Conservation (phyloP, 2,797 vertebrate species). For the Columba guinea region DNA sequence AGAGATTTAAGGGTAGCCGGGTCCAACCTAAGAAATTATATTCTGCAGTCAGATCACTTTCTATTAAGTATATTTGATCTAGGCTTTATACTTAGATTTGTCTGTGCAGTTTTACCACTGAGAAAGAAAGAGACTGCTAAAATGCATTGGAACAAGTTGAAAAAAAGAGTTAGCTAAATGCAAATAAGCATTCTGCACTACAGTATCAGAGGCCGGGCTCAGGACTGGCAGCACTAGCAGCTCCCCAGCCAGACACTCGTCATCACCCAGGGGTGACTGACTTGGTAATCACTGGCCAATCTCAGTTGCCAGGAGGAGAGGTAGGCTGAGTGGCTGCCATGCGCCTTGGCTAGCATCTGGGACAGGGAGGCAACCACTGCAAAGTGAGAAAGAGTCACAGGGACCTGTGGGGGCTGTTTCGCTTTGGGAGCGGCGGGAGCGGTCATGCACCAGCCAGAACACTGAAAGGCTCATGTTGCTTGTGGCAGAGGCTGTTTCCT, state of each 20-base stretch:
- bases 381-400: not conserved
- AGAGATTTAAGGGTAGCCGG: not conserved
- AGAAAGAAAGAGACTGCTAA: not conserved
- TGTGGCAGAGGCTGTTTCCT: not conserved
- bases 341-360: not conserved
- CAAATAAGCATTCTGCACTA: not conserved
- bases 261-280: not conserved
- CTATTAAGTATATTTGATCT: not conserved
- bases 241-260: not conserved
- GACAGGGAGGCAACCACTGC: not conserved
- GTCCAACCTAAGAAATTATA: not conserved
- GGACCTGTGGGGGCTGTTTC: not conserved
- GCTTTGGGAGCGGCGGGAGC: rapidly evolving
- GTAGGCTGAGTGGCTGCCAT: not conserved
- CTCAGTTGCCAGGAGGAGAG: not conserved
- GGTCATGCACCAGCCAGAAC: rapidly evolving
- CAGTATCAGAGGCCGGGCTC: not conserved
- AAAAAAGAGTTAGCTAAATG: not conserved
- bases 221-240: not conserved
- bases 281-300: not conserved
- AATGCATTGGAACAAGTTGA: not conserved
- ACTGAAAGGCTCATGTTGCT: not conserved
- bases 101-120: not conserved
- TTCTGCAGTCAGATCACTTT: not conserved
- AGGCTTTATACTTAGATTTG: not conserved